Evolutionary conservation across 2,888 invertebrate species (phyloP).

Genomic region (Drepanosiphum platanoidis): DNA sequence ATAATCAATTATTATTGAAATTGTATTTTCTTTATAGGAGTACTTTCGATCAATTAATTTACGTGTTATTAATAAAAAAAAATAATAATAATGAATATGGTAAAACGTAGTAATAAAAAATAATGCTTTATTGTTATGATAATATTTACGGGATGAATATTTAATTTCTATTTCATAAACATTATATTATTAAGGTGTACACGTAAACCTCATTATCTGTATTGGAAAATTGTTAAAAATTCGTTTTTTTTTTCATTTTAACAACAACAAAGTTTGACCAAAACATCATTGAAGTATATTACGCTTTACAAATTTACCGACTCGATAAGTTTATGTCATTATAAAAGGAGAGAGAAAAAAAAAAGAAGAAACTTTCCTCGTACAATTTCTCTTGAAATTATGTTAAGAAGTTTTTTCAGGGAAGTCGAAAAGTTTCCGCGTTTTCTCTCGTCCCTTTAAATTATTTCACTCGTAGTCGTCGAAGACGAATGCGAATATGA

Average conservation of each 20-base stretch:
- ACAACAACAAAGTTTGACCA: constrained; percentile 34
- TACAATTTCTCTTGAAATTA: constrained; percentile 19
- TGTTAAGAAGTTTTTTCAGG: constrained; percentile 34
- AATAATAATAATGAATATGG: no score
- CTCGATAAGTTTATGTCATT: constrained; percentile 12
- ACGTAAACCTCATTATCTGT: neutral
- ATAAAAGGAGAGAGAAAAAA: neutral
- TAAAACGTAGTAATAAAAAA: no score
- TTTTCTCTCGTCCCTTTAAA: constrained; percentile 12
- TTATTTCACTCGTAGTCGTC: neutral
- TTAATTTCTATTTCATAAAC: no score
- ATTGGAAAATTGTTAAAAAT: neutral
- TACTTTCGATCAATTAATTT: no score
- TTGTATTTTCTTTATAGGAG: no score
- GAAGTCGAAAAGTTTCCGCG: constrained; percentile 21
- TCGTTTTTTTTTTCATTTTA: neutral
- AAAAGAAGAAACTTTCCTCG: constrained; percentile 18
- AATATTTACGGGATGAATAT: no score
- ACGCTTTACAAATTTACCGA: constrained; percentile 17
- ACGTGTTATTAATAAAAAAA: no score
- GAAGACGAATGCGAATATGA: neutral
- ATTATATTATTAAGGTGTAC: no score
- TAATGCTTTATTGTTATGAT: no score
- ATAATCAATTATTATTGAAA: no score
- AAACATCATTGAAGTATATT: constrained; percentile 7